Base-by-base conservation (phyloP, 1,140 invertebrate genomes). In the Calephelis virginiensis region DNA sequence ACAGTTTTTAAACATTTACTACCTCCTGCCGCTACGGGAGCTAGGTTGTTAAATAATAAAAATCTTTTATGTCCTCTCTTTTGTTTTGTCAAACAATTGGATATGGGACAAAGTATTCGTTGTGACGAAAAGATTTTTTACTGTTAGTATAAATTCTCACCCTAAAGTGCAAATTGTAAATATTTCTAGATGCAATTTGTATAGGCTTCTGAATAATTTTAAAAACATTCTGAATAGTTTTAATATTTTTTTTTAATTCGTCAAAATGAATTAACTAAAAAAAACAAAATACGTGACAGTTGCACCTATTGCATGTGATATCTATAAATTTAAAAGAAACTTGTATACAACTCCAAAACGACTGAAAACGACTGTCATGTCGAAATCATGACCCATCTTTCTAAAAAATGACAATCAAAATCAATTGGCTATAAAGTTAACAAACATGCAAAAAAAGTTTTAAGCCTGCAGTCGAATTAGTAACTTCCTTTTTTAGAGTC, bases 1-100 rank as follows among this genome's bases (percentile, higher is more conserved):
- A 82, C 80, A 69, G 73, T 82, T 80, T 81, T 82, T 77, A 76
- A 67, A 71, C 72, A 77, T 82, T 75, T 81, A 78, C 78, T 82
- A 73, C 84, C 85, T 86, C 85, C 86, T 83, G 80, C 80, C 76
- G 56, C 56, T 59, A 75, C 85, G 73, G 82, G 77, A 86, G 84
- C 83, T 68, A 46, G n/a, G 81, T 67, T 64, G 77, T 90, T 85
- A 88, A 88, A 88, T 82, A 90, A 90, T 86, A 86, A 87, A 89
- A 81, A 59, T 59, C 53, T 37, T 59, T 59, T 59, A 59, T 38
- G 7, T 37, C 12, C 28, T 12, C 8, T 73, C 77, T 40, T 75
- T 89, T 89, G 85, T 88, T 82, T 75, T 65, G 59, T 73, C 69
- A 80, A 77, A 86, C 82, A 88, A 90, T 86, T 85, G 85, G 82